These are phyloP conservation scores for Lagenorhynchus albirostris DNA, from an alignment of 2,113 vertebrate species.

Conservation along the genomic window DNA sequence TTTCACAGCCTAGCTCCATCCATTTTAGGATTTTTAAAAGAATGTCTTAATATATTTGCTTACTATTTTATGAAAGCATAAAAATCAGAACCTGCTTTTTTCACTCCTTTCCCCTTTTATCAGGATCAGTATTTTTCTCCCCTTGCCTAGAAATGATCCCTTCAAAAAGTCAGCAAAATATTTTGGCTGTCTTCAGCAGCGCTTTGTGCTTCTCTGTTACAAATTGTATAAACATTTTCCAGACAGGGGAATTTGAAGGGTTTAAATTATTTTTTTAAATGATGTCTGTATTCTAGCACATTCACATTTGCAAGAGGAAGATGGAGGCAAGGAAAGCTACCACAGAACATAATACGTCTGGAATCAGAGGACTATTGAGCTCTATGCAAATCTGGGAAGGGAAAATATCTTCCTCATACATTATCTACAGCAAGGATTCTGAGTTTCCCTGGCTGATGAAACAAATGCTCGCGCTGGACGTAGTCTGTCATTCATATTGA, in stretches of 20 bases:
- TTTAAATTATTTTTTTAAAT: slow-evolving; percentile 71
- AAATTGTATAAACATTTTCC: slow-evolving; percentile 71
- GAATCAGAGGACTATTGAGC: slow-evolving; percentile 73
- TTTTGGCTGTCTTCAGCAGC: slow-evolving; percentile 65
- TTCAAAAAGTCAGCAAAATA: slow-evolving; percentile 69
- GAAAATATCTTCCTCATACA: slow-evolving; percentile 54
- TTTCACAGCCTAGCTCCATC: neutral
- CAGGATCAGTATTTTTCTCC: neutral
- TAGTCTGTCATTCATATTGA: slow-evolving; percentile 68
- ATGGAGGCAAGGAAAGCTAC: slow-evolving; percentile 62
- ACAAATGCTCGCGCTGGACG: slow-evolving; percentile 62
- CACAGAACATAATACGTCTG: slow-evolving; percentile 73
- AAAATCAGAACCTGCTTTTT: slow-evolving; percentile 44
- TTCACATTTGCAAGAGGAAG: slow-evolving; percentile 71
- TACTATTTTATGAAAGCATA: slow-evolving; percentile 11
- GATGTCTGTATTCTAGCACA: slow-evolving; percentile 68
- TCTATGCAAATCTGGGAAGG: slow-evolving; percentile 72
- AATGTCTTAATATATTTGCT: neutral
- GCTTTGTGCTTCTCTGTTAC: slow-evolving; percentile 58
- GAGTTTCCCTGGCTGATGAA: slow-evolving; percentile 68
- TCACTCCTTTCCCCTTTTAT: slow-evolving; percentile 18
- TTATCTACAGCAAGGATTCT: slow-evolving; percentile 60
- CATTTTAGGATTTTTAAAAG: neutral
- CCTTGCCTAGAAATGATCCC: slow-evolving; percentile 67
- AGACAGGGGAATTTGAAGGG: slow-evolving; percentile 74